Evolutionary conservation across 2,888 invertebrate genomes (phyloP).

Genomic region (Leucoma salicis): DNA sequence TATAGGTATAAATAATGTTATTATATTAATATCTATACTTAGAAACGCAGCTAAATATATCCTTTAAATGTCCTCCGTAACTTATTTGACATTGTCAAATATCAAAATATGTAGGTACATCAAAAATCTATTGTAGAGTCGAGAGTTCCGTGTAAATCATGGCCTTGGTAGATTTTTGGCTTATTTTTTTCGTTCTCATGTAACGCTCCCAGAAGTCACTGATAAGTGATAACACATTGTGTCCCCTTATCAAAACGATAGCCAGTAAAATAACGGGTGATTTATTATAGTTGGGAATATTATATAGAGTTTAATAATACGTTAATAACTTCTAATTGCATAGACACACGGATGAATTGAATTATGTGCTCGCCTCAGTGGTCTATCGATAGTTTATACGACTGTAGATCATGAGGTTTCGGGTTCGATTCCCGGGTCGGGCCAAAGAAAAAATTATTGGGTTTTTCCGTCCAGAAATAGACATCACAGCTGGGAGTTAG

Average conservation of each 20-base stretch:
- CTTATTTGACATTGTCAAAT: conserved; percentile 63
- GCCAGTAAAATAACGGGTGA: conserved; percentile 36
- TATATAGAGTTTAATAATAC: background rate
- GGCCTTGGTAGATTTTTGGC: conserved; percentile 65
- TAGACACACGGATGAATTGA: too few species aligned
- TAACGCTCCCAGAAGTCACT: conserved; percentile 34
- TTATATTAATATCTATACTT: background rate
- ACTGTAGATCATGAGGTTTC: too few species aligned
- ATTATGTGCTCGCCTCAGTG: too few species aligned
- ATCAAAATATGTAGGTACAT: conserved; percentile 19
- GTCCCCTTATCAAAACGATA: conserved; percentile 52
- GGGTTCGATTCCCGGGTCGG: too few species aligned
- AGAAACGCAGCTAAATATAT: conserved; percentile 15
- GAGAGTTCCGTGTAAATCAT: conserved; percentile 63
- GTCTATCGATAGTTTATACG: too few species aligned
- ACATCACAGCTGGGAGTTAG: too few species aligned
- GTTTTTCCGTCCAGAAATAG: too few species aligned
- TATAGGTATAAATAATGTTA: background rate
- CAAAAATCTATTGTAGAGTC: conserved; percentile 38
- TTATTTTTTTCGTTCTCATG: conserved; percentile 54
- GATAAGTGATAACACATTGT: conserved; percentile 67
- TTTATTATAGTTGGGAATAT: conserved; percentile 26
- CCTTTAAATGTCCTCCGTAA: conserved; percentile 58
- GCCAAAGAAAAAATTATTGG: too few species aligned
- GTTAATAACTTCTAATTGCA: too few species aligned